Conservation (phyloP, 2,888 invertebrate species). For the Andrena trimmerana region DNA sequence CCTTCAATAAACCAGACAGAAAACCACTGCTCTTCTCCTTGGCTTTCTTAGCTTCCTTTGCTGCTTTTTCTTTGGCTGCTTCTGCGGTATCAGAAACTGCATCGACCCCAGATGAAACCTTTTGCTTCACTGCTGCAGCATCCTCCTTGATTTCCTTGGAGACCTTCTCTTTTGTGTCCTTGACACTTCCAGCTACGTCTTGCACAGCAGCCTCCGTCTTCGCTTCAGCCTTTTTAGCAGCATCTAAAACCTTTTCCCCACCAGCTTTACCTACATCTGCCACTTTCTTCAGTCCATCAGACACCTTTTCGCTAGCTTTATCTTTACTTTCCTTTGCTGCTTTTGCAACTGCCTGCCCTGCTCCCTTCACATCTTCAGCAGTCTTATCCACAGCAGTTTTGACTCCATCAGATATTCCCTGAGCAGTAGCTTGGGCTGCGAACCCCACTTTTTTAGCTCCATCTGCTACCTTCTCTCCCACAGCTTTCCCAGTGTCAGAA, state of each 20-base stretch:
- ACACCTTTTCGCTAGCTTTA: slow-evolving; percentile 55
- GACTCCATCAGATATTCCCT: slow-evolving; percentile 32
- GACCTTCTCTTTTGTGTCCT: slow-evolving; percentile 60
- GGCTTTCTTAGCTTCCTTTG: slow-evolving; percentile 69
- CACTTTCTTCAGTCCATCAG: slow-evolving; percentile 43
- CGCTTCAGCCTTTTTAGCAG: slow-evolving; percentile 81
- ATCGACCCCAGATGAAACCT: slow-evolving; percentile 60
- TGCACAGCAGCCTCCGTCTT: slow-evolving; percentile 84
- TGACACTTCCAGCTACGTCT: slow-evolving; percentile 79
- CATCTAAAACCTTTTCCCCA: slow-evolving; percentile 50
- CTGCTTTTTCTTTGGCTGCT: slow-evolving; percentile 60
- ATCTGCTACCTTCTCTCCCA: slow-evolving; percentile 86
- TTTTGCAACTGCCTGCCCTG: slow-evolving; percentile 42
- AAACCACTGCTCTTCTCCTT: slow-evolving; percentile 73
- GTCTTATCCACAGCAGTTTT: slow-evolving; percentile 55
- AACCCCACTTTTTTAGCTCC: slow-evolving; percentile 61
- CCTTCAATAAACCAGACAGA: slow-evolving; percentile 71
- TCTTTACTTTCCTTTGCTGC: slow-evolving; percentile 57
- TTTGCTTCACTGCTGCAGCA: slow-evolving; percentile 65
- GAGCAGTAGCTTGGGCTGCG: neutral
- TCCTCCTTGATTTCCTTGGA: slow-evolving; percentile 80
- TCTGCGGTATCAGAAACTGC: slow-evolving; percentile 56
- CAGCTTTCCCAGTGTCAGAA: slow-evolving; percentile 80
- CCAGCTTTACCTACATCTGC: slow-evolving; percentile 46
- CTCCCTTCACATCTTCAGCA: slow-evolving; percentile 42